phyloP scores from a whole-genome alignment of 2,888 invertebrate genomes.

The Trichopria drosophilae region DNA sequence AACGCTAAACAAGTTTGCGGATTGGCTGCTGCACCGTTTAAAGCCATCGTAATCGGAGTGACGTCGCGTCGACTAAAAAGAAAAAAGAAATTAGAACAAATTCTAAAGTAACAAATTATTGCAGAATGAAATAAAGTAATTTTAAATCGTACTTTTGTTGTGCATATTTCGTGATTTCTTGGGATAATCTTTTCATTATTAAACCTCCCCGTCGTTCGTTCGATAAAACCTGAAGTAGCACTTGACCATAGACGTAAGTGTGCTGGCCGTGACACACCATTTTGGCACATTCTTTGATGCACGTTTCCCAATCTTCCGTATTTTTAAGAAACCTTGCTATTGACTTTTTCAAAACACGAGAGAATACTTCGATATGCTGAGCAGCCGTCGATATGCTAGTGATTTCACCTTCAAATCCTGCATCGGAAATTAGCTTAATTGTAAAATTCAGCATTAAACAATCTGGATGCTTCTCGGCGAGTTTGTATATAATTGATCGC shows the following conservation, averaged over 20 bases:
- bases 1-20: conserved; percentile 90
- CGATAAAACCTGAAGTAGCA: conserved; percentile 85
- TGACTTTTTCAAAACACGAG: conserved; percentile 92
- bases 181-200: conserved; percentile 89
- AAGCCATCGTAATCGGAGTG: conserved; percentile 94
- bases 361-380: conserved; percentile 98
- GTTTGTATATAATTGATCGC: conserved; percentile 91
- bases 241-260: conserved; percentile 96
- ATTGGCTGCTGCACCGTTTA: conserved; percentile 88
- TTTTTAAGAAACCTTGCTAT: conserved; percentile 88
- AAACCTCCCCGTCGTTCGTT: conserved; percentile 90
- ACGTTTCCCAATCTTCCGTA: conserved; percentile 88
- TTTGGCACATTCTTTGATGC: conserved; percentile 94
- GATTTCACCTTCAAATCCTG: conserved; percentile 99
- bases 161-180: conserved; percentile 95
- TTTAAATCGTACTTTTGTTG: conserved; percentile 73
- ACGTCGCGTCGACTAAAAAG: conserved; percentile 82
- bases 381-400: conserved; percentile 96
- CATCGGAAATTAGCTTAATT: conserved; percentile 98
- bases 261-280: conserved; percentile 99
- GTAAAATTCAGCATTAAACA: conserved; percentile 98
- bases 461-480: conserved; percentile 97
- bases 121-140: conserved; percentile 1
- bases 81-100: conserved; percentile 2
- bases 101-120: background rate